phyloP scores from a whole-genome alignment of 2,113 vertebrate genomes.

The Peromyscus polionotus region DNA sequence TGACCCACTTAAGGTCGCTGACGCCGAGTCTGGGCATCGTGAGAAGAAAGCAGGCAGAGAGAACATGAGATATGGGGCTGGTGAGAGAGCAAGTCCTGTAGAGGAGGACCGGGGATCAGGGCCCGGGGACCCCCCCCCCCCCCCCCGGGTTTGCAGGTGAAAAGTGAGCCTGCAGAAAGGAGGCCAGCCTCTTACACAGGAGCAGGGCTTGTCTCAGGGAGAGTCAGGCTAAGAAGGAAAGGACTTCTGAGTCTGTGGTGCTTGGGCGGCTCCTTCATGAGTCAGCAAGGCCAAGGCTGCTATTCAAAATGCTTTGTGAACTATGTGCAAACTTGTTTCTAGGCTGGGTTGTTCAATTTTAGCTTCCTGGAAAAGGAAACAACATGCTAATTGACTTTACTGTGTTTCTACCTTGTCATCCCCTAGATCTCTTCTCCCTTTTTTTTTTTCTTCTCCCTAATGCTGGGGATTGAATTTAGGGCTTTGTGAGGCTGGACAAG shows the following conservation, averaged over 20 bases:
- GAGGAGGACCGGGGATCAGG: not conserved
- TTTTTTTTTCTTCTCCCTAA: not conserved
- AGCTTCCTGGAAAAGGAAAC: slow-evolving; percentile 8
- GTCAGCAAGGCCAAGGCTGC: not conserved
- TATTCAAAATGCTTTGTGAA: not conserved
- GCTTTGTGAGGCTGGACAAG: not conserved
- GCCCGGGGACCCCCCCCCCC: not conserved
- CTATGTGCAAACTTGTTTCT: slow-evolving; percentile 28
- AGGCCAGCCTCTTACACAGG: not conserved
- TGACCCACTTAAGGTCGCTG: not conserved
- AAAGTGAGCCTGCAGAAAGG: not conserved
- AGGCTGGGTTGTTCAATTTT: not conserved
- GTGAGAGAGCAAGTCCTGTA: no score
- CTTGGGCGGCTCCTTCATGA: not conserved
- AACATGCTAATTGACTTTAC: not conserved
- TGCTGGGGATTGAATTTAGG: not conserved
- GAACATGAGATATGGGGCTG: not conserved
- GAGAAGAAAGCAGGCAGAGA: slow-evolving; percentile 5
- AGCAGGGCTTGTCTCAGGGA: not conserved
- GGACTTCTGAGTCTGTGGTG: not conserved
- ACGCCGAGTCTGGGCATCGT: not conserved
- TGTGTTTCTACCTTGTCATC: no score
- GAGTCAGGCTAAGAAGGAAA: not conserved
- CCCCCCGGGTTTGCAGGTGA: not conserved
- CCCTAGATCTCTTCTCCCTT: no score